phyloP scores from a whole-genome alignment of 2,113 vertebrate species.

The Columba janthina region DNA sequence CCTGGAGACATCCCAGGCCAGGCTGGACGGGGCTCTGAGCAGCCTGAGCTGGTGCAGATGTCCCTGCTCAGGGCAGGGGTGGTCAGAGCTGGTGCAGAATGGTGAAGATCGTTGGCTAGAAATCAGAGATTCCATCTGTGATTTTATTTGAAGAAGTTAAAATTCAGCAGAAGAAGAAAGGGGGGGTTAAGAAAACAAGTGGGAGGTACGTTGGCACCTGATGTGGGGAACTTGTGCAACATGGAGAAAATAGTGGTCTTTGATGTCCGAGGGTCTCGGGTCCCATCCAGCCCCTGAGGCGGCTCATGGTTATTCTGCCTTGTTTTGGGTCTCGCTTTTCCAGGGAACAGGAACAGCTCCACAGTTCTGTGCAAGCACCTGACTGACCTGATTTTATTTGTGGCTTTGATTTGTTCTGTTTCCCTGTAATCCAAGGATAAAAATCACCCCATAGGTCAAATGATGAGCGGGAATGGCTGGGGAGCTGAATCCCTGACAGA shows the following conservation, averaged over 20 bases:
- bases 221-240: background rate
- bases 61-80: too few species aligned
- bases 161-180: background rate
- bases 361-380: background rate
- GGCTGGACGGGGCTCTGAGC: too few species aligned
- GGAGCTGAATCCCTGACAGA: background rate
- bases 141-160: background rate
- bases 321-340: rapidly evolving
- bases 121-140: rapidly evolving
- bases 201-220: background rate
- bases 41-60: too few species aligned
- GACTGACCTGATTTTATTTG: background rate
- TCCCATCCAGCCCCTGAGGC: rapidly evolving
- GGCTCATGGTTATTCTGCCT: rapidly evolving
- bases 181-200: background rate
- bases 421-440: background rate
- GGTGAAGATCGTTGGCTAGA: rapidly evolving
- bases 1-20: too few species aligned
- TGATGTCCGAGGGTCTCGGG: background rate
- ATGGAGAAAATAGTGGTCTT: rapidly evolving
- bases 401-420: background rate
- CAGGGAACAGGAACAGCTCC: background rate
- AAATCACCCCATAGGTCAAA: background rate
- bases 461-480: rapidly evolving
- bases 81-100: background rate